A percentile compares a stretch with the other conserved stretches of the same genome.
These are phyloP conservation scores for Cryptoprocta ferox DNA, from an alignment of 2,797 vertebrate genomes.

Conservation along the genomic window DNA sequence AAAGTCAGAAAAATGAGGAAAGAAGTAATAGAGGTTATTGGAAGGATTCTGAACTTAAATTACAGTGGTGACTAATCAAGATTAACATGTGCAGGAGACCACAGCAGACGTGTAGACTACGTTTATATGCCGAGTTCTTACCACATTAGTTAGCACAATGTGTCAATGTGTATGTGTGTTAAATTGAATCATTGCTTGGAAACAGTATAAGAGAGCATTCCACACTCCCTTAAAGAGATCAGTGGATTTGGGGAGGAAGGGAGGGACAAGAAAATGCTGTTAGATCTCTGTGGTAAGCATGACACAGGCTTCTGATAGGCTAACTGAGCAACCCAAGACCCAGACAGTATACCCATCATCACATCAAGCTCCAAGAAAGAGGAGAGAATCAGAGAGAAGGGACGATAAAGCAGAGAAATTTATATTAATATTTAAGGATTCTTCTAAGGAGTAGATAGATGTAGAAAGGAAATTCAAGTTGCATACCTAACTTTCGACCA, in stretches of 20 bases:
- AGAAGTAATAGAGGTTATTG: background rate
- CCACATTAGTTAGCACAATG: background rate
- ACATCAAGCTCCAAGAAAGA: background rate
- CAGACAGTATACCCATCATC: background rate
- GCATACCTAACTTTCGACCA: background rate
- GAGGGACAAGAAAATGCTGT: background rate
- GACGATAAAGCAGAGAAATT: background rate
- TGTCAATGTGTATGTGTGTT: background rate
- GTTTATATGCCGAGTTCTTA: background rate
- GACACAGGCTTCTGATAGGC: background rate
- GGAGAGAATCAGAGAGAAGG: background rate
- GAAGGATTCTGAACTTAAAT: background rate
- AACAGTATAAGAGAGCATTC: background rate
- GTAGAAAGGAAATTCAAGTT: background rate
- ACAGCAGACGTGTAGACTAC: background rate
- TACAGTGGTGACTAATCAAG: background rate
- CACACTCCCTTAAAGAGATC: background rate
- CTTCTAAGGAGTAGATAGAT: no score
- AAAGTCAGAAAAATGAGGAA: background rate
- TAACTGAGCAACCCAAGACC: background rate
- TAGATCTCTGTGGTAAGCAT: background rate
- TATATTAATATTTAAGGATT: background rate
- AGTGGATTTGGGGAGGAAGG: background rate
- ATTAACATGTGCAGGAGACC: background rate
- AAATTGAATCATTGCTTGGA: background rate